These are phyloP conservation scores for Nymphicus hollandicus DNA, from an alignment of 2,113 vertebrate species.

Conservation along the genomic window DNA sequence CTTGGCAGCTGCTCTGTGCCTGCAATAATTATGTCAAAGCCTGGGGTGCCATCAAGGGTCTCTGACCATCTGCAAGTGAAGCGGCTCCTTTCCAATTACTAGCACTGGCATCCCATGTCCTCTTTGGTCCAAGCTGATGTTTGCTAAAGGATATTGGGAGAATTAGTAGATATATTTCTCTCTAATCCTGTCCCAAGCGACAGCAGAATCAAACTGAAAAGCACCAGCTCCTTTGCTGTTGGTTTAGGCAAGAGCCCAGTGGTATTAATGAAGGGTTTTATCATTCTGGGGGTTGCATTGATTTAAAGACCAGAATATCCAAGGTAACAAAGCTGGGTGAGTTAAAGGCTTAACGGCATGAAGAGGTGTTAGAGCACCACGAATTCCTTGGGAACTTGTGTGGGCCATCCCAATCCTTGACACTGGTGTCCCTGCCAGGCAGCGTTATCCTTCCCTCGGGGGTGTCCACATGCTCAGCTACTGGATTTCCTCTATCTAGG, in stretches of 20 bases:
- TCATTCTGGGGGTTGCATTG: not conserved
- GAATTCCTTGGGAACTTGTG: conserved; percentile 46
- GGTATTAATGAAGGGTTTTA: not conserved
- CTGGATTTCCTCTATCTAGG: not conserved
- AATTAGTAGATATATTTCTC: conserved; percentile 23
- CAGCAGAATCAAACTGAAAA: conserved; percentile 16
- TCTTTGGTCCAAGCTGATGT: not conserved
- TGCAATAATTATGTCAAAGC: not conserved
- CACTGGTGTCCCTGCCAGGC: not conserved
- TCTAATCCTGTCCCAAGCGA: conserved; percentile 47
- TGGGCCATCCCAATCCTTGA: not conserved
- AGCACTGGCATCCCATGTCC: not conserved
- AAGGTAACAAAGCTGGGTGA: conserved; percentile 65
- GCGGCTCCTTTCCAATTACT: not conserved
- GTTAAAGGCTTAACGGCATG: conserved; percentile 74
- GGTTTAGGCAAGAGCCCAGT: conserved; percentile 54
- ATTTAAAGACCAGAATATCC: not conserved
- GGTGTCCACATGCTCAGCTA: accelerated
- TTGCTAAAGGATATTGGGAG: conserved; percentile 59
- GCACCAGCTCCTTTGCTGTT: not conserved
- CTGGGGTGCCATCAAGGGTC: conserved; percentile 17
- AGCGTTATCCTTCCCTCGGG: not conserved
- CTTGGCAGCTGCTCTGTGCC: not conserved
- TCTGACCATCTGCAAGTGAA: conserved; percentile 36
- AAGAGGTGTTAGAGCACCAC: conserved; percentile 39